Evolutionary conservation across 2,888 invertebrate genomes (phyloP).

Genomic region (Stenodera caucasica): DNA sequence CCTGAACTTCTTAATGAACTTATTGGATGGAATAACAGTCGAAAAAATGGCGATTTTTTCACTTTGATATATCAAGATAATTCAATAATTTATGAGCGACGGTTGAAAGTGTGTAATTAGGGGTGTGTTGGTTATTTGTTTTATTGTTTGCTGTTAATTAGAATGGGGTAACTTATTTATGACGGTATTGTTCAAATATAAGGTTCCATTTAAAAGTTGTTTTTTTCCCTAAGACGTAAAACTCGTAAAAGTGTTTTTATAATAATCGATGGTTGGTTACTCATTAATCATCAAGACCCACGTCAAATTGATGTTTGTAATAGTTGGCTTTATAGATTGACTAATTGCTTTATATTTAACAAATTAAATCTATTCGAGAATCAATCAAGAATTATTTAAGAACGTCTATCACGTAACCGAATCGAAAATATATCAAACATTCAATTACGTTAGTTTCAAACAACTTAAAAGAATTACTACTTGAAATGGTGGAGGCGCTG

Average conservation of each 20-base stretch:
- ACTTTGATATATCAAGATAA: background rate
- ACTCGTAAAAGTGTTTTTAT: background rate
- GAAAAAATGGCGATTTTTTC: background rate
- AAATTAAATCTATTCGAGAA: conserved; percentile 9
- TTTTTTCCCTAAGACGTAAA: too few relatives aligned
- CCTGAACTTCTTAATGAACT: conserved; percentile 11
- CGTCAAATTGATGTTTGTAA: conserved; percentile 12
- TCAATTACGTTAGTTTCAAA: background rate
- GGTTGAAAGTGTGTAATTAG: background rate
- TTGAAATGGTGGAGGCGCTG: background rate
- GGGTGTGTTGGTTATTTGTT: conserved; percentile 13
- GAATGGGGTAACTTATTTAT: conserved; percentile 15
- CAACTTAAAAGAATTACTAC: background rate
- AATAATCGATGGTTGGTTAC: conserved; percentile 17
- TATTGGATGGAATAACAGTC: background rate
- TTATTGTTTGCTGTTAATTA: conserved; percentile 15
- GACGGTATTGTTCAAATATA: conserved; percentile 19
- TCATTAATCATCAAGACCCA: conserved; percentile 15
- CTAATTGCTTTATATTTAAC: conserved; percentile 25
- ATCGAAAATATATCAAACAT: background rate
- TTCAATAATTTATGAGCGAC: background rate
- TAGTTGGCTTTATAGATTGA: conserved; percentile 12
- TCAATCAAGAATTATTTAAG: background rate
- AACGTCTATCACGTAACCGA: background rate
- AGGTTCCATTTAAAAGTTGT: conserved; percentile 10